Conservation (phyloP, 2,113 vertebrate species). For the Polyodon spathula region DNA sequence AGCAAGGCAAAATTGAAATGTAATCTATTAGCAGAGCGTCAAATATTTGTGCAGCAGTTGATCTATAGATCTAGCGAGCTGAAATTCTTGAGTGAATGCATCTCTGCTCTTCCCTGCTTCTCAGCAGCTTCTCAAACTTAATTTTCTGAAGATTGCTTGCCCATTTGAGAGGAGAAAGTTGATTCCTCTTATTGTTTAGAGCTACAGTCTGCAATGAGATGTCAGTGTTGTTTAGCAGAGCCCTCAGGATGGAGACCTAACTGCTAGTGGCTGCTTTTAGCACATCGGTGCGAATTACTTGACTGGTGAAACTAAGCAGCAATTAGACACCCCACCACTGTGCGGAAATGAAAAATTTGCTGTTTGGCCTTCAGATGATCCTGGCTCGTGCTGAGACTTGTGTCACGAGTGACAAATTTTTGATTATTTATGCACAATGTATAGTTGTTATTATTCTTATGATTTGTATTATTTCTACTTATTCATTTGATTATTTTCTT, state of each 20-base stretch:
- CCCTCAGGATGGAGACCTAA: constrained; percentile 43
- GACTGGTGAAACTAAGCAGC: constrained; percentile 64
- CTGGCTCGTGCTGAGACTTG: constrained; percentile 31
- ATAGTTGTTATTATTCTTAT: no score
- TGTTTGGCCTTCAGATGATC: constrained; percentile 54
- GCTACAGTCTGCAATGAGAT: constrained; percentile 43
- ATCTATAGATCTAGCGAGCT: no score
- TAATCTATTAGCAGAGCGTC: no score
- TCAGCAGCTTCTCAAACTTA: constrained; percentile 61
- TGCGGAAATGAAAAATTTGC: constrained; percentile 67
- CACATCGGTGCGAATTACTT: constrained; percentile 61
- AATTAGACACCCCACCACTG: constrained; percentile 60
- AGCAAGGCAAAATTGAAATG: no score
- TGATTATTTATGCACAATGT: no score
- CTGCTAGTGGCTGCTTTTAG: constrained; percentile 59
- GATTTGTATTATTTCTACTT: no score
- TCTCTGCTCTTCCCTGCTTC: constrained; percentile 36
- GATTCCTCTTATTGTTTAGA: constrained; percentile 48
- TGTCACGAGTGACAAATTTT: no score
- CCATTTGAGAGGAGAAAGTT: constrained; percentile 65
- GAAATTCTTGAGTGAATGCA: constrained; percentile 40
- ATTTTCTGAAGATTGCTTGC: constrained; percentile 74
- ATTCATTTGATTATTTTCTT: no score
- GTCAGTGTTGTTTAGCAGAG: constrained; percentile 52
- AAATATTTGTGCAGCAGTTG: no score